Conservation (phyloP, 2,888 invertebrate genomes). For the Dynastes tityus region DNA sequence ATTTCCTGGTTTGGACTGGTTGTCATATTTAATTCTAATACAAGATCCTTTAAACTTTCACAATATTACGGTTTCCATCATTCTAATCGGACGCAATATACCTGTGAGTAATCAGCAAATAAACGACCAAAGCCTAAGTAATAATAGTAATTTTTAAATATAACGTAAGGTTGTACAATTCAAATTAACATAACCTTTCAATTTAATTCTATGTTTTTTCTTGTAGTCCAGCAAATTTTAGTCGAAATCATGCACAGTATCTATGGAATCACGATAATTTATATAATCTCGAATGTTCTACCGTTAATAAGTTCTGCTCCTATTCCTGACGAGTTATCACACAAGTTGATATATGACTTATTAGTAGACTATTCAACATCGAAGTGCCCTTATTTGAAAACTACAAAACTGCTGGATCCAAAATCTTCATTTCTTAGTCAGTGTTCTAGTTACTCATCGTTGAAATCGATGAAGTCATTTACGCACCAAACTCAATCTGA, state of each 20-base stretch:
- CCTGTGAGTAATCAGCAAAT: not conserved
- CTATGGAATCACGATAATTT: conserved; percentile 22
- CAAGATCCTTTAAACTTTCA: not conserved
- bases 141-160: not conserved
- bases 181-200: conserved; percentile 9
- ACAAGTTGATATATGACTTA: conserved; percentile 3
- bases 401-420: conserved; percentile 44
- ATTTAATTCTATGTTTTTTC: conserved; percentile 2
- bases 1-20: not conserved
- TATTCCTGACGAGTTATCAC: not conserved
- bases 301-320: not conserved
- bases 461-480: conserved; percentile 48
- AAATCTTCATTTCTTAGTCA: conserved; percentile 50
- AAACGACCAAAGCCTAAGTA: conserved; percentile 21
- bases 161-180: not conserved
- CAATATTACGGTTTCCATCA: not conserved
- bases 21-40: conserved; percentile 3
- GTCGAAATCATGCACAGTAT: conserved; percentile 33
- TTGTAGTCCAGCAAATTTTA: conserved; percentile 25
- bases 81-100: conserved; percentile 7
- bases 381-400: conserved; percentile 54
- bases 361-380: conserved; percentile 11
- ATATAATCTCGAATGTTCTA: conserved; percentile 30
- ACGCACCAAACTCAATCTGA: conserved; percentile 48
- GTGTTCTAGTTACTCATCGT: conserved; percentile 55